Base-by-base conservation (phyloP, 2,888 invertebrate genomes). In the Hartigia nigra region DNA sequence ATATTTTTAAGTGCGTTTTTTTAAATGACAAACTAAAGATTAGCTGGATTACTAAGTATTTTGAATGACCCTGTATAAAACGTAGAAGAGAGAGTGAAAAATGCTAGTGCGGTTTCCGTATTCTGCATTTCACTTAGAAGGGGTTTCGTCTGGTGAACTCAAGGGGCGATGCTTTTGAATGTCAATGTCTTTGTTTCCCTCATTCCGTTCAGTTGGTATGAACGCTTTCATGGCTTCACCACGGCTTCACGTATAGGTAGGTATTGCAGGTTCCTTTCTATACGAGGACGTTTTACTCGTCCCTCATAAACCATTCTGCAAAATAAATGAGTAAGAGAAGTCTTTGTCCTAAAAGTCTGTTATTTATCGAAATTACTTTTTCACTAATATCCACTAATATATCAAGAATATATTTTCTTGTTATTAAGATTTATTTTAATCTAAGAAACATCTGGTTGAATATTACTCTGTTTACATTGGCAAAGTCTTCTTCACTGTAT, bases 111-210 rank as follows among this genome's bases (percentile, higher is more conserved):
- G 36, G 55, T 76, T 76, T 77, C 78, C 76, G 39, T 78, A 80
- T 78, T 76, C 11, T 79, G 79, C 78, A 80, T 82, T 80, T 76
- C 75, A 76, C 79, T 76, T 76, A 69, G 79, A 80, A 86, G 83
- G 85, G 86, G 82, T 85, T 86, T 85, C 83, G 88, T 87, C 87
- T 86, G 85, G 85, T 83, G 55, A 70, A n/a, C 75, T 77, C 74
- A 70, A 39, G 37, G 69, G 74, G 69, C 80, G 78, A 77, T 77
- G 86, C 87, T 90, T 90, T 89, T 90, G 89, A 89, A 90, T 90
- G 90, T 90, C 89, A 90, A 90, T 89, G 89, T 88, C 89, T 89
- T 89, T 90, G 89, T 89, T 82, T 87, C 81, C 76, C 76, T 74
- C 83, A 77, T 81, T 80, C 70, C 31, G 72, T 55, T 55, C 23